Evolutionary conservation across 2,888 invertebrate species (phyloP), one percentile per base, ranked within the genome.

Genomic region (Zygothrica quintamaculata): DNA sequence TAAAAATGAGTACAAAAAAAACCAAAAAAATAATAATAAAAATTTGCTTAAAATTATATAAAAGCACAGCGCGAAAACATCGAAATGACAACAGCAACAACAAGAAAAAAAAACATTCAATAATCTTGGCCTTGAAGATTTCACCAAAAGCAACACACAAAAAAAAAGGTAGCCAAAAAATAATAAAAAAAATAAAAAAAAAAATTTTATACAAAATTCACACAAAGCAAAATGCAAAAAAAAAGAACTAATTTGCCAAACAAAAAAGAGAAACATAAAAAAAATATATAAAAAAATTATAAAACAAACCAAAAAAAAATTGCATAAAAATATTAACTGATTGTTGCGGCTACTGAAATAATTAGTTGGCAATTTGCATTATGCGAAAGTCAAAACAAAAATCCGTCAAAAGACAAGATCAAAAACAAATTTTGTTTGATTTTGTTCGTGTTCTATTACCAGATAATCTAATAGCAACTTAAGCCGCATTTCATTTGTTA

Each of bases 71-170:
- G 65, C 71, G 43, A 74, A 76, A 65, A 70, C 58, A 65, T 53
- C 33, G n/a, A n/a, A n/a, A n/a, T n/a, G n/a, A n/a, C n/a, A n/a
- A n/a, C n/a, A n/a, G n/a, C n/a, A n/a, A n/a, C n/a, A 37, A 56
- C 66, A 74, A 78, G 22, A 46, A 51, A 59, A 53, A 48, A 47
- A 69, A 68, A 56, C 62, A 79, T 61, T 78, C 84, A 62, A 68
- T 73, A 60, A 70, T 55, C 80, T 66, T 70, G 82, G 77, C 82
- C 82, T 84, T 84, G 85, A 84, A 75, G 77, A 79, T 72, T 79
- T 66, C 67, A 73, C 69, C 77, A 75, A 22, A 77, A 84, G 48
- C 56, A 60, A 44, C 56, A 60, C 40, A 48, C 43, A 56, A 46
- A 46, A 40, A 40, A 40, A 43, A 22, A 33, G n/a, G n/a, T 5